A percentile compares a stretch with the other conserved stretches of the same genome.
Conservation (phyloP, 2,888 invertebrate genomes). For the Isotomurus palustris region DNA sequence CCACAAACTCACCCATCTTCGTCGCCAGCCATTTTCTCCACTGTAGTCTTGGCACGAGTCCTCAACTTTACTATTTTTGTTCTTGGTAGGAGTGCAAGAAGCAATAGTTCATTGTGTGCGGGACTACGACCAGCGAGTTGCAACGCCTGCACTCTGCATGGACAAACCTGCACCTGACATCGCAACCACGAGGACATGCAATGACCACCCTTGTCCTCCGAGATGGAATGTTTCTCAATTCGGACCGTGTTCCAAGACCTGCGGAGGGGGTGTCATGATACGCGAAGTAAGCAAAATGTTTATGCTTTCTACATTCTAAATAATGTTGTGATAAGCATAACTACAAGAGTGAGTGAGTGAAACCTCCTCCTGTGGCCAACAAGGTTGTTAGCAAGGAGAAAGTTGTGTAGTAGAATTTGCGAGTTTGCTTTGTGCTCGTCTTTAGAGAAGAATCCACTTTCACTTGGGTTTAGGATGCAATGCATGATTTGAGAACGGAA, state of each 20-base stretch:
- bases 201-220: slow-evolving; percentile 78
- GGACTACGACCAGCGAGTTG: slow-evolving; percentile 79
- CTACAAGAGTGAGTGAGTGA: too few relatives aligned
- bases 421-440: too few relatives aligned
- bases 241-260: slow-evolving; percentile 83
- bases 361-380: too few relatives aligned
- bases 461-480: too few relatives aligned
- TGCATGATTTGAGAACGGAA: too few relatives aligned
- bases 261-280: slow-evolving; percentile 89
- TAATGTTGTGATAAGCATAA: too few relatives aligned
- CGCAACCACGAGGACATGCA: slow-evolving; percentile 80
- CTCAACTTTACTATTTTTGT: background rate
- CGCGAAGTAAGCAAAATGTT: slow-evolving; percentile 57
- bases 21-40: background rate
- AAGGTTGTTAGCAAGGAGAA: too few relatives aligned
- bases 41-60: background rate
- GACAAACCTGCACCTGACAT: slow-evolving; percentile 77
- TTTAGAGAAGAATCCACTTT: too few relatives aligned
- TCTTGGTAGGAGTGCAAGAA: slow-evolving; percentile 61
- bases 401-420: too few relatives aligned
- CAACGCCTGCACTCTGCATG: slow-evolving; percentile 81
- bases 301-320: too few relatives aligned
- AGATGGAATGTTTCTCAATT: slow-evolving; percentile 85
- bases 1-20: background rate
- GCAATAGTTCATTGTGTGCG: slow-evolving; percentile 82